These are phyloP conservation scores for Enoplosus armatus DNA, from an alignment of 2,797 vertebrate species.

Conservation along the genomic window DNA sequence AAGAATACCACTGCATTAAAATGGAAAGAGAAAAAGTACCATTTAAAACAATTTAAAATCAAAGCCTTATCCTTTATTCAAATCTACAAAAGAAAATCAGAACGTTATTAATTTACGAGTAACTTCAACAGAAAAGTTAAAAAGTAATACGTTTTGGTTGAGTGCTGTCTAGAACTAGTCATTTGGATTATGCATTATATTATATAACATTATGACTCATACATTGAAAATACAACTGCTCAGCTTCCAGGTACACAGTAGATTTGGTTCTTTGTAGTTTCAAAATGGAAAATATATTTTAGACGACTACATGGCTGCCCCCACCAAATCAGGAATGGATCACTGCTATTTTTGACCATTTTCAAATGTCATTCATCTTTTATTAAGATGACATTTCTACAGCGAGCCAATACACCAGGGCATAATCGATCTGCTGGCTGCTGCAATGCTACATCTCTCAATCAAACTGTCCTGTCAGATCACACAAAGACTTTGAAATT, in stretches of 20 bases:
- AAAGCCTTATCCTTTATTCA: conserved; percentile 2
- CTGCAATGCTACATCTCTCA: conserved; percentile 63
- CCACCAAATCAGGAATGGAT: conserved; percentile 21
- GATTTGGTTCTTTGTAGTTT: conserved; percentile 8
- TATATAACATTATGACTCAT: conserved; percentile 16
- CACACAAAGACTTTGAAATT: conserved; percentile 45
- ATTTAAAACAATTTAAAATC: background rate
- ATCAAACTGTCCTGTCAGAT: conserved; percentile 68
- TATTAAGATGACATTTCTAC: conserved; percentile 63
- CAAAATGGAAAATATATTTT: background rate
- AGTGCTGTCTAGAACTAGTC: conserved; percentile 15
- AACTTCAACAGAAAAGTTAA: conserved; percentile 15
- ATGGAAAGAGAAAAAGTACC: background rate
- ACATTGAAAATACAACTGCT: background rate
- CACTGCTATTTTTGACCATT: conserved; percentile 33
- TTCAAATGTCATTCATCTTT: conserved; percentile 62
- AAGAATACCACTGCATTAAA: conserved; percentile 1
- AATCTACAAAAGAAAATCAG: background rate
- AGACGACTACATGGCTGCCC: background rate
- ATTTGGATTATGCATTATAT: background rate
- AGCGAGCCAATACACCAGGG: conserved; percentile 51
- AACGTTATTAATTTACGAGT: conserved; percentile 8
- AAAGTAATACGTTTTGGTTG: background rate
- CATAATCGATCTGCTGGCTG: conserved; percentile 63
- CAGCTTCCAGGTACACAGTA: no score